Evolutionary conservation across 1,140 invertebrate genomes (phyloP).

Genomic region (Elymnias hypermnestra): DNA sequence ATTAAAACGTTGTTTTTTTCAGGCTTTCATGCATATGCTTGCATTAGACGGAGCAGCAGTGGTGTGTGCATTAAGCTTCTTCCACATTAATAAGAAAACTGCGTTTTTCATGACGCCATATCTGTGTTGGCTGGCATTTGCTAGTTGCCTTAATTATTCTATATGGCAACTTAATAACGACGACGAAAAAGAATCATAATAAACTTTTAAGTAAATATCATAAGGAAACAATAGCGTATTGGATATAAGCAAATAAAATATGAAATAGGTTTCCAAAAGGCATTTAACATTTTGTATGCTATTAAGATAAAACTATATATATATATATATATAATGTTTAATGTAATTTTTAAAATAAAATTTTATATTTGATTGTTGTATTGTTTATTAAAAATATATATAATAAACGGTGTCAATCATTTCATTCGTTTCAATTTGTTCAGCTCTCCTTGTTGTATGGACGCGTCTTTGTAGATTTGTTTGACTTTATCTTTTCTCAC

Average conservation of each 20-base stretch:
- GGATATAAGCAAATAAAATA: too few species aligned
- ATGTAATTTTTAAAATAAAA: too few species aligned
- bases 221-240: neutral
- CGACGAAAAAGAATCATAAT: too few species aligned
- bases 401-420: conserved; percentile 24
- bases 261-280: too few species aligned
- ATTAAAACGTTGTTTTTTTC: conserved; percentile 28
- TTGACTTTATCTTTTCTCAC: conserved; percentile 91
- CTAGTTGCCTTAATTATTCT: conserved; percentile 80
- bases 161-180: conserved; percentile 76
- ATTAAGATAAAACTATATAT: too few species aligned
- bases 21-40: conserved; percentile 83
- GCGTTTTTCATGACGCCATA: conserved; percentile 86
- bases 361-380: neutral
- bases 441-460: conserved; percentile 89
- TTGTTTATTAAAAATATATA: conserved; percentile 7
- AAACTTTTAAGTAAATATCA: neutral
- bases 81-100: conserved; percentile 80
- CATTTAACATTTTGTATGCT: too few species aligned
- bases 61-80: conserved; percentile 80
- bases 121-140: conserved; percentile 84
- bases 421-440: conserved; percentile 82
- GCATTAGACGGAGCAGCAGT: conserved; percentile 79
- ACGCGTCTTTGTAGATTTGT: conserved; percentile 86
- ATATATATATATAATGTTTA: too few species aligned